These are phyloP conservation scores for Corythornis cristatus DNA, from an alignment of 2,113 vertebrate species.

Conservation along the genomic window DNA sequence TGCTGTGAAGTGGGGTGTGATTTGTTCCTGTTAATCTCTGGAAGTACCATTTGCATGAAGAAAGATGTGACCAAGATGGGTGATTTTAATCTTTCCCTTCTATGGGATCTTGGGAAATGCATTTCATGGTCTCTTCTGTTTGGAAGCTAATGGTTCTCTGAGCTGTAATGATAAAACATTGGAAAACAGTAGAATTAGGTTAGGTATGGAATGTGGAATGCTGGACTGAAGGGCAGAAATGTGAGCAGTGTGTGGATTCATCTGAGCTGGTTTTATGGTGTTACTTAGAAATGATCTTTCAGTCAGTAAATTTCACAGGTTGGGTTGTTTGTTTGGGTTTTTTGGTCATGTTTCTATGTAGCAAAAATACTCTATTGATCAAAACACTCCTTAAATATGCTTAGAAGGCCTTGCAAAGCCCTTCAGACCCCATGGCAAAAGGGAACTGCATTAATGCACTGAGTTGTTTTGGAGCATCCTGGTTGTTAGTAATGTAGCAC, in stretches of 20 bases:
- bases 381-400: not conserved
- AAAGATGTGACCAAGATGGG: not conserved
- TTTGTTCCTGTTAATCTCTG: conserved; percentile 4
- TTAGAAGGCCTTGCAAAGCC: not conserved
- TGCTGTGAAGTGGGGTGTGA: not conserved
- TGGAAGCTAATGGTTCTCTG: not conserved
- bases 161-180: not conserved
- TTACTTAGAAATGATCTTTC: conserved; percentile 14
- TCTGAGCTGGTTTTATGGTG: not conserved
- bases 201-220: not conserved
- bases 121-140: not conserved
- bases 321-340: not conserved
- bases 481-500: not conserved
- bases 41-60: not conserved
- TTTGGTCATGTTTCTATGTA: not conserved
- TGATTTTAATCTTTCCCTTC: not conserved
- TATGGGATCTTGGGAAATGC: not conserved
- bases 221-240: not conserved
- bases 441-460: not conserved
- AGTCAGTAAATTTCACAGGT: not conserved
- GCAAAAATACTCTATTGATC: conserved; percentile 28
- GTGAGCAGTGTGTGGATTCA: not conserved
- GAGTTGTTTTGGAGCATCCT: not conserved
- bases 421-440: not conserved
- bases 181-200: not conserved